Conservation (phyloP, 2,888 invertebrate species). For the Tetragnatha montana region DNA sequence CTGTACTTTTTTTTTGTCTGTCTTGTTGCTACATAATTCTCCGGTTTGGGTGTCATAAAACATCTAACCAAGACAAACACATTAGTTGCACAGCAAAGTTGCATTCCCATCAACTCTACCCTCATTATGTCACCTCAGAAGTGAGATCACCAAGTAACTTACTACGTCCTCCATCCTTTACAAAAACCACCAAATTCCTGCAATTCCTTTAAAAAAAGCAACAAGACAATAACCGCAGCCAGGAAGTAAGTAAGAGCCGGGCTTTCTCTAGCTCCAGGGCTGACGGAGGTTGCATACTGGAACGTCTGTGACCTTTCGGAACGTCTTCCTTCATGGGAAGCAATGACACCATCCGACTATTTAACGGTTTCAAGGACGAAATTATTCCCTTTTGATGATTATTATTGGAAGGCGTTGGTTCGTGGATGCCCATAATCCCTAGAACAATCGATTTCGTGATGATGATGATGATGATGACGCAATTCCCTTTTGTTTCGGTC, state of each 20-base stretch:
- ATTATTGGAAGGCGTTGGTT: neutral
- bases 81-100: too few species aligned
- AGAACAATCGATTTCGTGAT: neutral
- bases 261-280: slow-evolving; percentile 12
- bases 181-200: too few species aligned
- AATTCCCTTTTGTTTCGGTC: neutral
- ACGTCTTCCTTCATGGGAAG: slow-evolving; percentile 2
- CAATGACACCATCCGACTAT: neutral
- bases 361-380: slow-evolving; percentile 29
- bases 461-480: too few species aligned
- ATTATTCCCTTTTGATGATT: slow-evolving; percentile 12
- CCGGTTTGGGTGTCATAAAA: too few species aligned
- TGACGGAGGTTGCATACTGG: slow-evolving; percentile 8
- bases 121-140: too few species aligned
- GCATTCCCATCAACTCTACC: too few species aligned
- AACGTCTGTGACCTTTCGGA: slow-evolving; percentile 25
- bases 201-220: too few species aligned
- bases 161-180: too few species aligned
- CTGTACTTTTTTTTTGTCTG: too few species aligned
- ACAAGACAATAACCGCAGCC: slow-evolving; percentile 36
- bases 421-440: neutral
- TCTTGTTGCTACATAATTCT: too few species aligned
- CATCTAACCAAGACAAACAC: too few species aligned
- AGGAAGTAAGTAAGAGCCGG: neutral
- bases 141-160: too few species aligned